A percentile compares a stretch with the other conserved stretches of the same genome.
phyloP scores from a whole-genome alignment of 2,113 vertebrate genomes.

The Lasiurus cinereus region DNA sequence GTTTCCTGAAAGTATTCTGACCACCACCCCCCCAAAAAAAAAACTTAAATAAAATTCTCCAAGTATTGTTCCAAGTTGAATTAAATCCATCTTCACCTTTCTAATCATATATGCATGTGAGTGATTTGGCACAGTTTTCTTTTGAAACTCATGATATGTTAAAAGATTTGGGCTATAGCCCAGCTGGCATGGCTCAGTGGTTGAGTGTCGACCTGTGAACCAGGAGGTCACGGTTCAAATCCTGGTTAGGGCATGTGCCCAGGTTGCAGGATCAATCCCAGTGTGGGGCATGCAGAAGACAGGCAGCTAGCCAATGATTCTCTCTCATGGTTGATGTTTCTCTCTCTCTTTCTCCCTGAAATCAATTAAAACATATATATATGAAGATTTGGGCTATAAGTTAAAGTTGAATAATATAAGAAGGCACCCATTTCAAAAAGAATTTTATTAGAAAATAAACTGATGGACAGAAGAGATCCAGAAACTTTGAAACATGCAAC shows the following conservation, averaged over 20 bases:
- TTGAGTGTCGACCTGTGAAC: too few species aligned
- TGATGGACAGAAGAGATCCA: too few species aligned
- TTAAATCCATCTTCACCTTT: background rate
- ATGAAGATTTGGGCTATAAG: background rate
- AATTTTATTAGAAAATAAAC: background rate
- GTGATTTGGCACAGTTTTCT: background rate
- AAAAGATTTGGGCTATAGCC: background rate
- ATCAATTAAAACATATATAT: too few species aligned
- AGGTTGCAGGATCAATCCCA: too few species aligned
- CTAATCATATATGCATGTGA: background rate
- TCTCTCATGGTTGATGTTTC: too few species aligned
- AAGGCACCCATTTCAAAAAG: slow-evolving; percentile 1
- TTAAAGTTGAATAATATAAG: background rate
- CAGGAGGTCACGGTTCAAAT: too few species aligned
- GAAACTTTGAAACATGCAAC: too few species aligned
- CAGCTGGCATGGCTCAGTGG: too few species aligned
- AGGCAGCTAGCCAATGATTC: too few species aligned
- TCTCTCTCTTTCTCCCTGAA: too few species aligned
- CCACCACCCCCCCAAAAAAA: background rate
- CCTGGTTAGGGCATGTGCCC: too few species aligned
- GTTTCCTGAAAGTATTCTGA: background rate
- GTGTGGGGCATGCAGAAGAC: too few species aligned
- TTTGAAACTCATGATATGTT: background rate
- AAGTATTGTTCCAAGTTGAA: slow-evolving; percentile 2
- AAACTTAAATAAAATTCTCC: background rate